Evolutionary conservation across 2,797 vertebrate species (phyloP).

Genomic region (Arctocebus calabarensis): DNA sequence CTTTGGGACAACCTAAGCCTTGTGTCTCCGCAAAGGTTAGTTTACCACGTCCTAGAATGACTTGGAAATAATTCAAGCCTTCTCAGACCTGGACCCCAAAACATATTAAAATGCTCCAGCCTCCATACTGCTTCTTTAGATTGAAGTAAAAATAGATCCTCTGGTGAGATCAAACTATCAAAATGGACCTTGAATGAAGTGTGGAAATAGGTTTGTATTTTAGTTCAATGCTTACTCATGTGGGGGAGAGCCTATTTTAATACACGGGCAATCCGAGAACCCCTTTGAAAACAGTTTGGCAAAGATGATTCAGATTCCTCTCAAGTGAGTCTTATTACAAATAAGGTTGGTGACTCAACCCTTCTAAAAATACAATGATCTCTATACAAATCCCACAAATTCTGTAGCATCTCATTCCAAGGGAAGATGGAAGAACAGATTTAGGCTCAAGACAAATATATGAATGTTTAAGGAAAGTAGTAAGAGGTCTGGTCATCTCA

Average conservation of each 20-base stretch:
- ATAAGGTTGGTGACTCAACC: background rate
- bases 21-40: background rate
- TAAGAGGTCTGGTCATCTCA: background rate
- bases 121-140: background rate
- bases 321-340: background rate
- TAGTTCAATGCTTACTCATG: background rate
- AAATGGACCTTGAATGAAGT: background rate
- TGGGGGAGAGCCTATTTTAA: background rate
- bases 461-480: background rate
- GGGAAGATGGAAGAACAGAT: constrained; percentile 25
- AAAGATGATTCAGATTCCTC: background rate
- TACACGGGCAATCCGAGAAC: background rate
- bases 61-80: background rate
- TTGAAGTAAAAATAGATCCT: background rate
- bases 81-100: background rate
- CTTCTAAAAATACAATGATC: background rate
- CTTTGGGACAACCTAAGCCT: background rate
- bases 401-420: background rate
- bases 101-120: background rate
- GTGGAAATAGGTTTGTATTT: background rate
- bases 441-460: background rate
- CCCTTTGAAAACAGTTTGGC: constrained; percentile 15
- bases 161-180: background rate
- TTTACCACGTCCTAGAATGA: background rate
- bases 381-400: background rate